phyloP scores from a whole-genome alignment of 2,113 vertebrate species.

The Coracopsis vasa region DNA sequence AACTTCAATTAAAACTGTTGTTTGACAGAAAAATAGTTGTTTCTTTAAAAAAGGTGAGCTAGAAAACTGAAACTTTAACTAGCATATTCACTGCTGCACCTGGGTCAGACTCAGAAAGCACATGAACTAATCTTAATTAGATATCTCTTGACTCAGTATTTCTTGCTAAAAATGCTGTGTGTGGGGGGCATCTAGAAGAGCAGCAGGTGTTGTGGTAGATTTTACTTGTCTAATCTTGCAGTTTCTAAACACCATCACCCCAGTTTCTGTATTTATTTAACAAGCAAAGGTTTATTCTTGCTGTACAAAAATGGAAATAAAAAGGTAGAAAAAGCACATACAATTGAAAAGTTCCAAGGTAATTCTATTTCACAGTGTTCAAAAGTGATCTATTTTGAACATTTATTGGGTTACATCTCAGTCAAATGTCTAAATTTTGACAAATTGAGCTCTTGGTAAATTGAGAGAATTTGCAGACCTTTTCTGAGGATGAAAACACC shows the following conservation, averaged over 20 bases:
- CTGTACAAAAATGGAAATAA: neutral
- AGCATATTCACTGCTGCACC: conserved; percentile 38
- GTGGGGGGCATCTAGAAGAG: conserved; percentile 13
- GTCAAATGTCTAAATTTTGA: neutral
- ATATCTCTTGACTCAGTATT: conserved; percentile 39
- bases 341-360: neutral
- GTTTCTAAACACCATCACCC: neutral
- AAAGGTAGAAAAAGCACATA: neutral
- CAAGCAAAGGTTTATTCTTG: neutral
- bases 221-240: conserved; percentile 39
- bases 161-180: conserved; percentile 24
- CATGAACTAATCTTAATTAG: conserved; percentile 40
- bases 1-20: neutral
- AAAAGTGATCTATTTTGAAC: neutral
- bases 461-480: neutral
- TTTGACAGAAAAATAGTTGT: conserved; percentile 2
- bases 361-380: neutral
- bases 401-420: neutral
- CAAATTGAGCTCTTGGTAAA: neutral
- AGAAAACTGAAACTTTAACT: conserved; percentile 52
- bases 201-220: conserved; percentile 53
- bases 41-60: conserved; percentile 8
- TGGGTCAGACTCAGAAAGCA: conserved; percentile 36
- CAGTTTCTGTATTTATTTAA: neutral
- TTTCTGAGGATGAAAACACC: neutral